These are phyloP conservation scores for Proteles cristata DNA, from an alignment of 2,113 vertebrate genomes.

Conservation along the genomic window DNA sequence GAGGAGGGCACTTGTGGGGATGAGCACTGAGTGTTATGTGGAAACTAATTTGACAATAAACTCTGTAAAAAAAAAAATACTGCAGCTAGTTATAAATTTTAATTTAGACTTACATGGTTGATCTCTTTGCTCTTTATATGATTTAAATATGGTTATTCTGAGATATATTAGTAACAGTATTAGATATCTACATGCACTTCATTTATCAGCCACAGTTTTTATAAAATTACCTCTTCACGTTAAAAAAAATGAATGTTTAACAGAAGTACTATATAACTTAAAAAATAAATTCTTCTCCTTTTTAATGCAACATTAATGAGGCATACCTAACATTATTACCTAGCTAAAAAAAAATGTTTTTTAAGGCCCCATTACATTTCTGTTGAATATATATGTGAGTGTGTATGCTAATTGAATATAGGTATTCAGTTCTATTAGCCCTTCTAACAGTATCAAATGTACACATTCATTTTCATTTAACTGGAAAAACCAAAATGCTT, in stretches of 20 bases:
- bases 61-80: no score
- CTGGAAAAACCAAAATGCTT: neutral
- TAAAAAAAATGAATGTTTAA: conserved; percentile 31
- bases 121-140: neutral
- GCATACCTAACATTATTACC: neutral
- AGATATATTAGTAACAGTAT: neutral
- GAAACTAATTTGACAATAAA: no score
- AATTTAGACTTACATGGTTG: neutral
- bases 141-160: conserved; percentile 1
- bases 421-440: neutral
- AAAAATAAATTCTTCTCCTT: neutral
- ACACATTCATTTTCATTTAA: neutral
- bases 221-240: neutral
- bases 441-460: neutral
- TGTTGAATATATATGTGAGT: neutral
- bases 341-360: conserved; percentile 1
- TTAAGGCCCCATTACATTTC: neutral
- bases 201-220: conserved; percentile 5
- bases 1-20: no score
- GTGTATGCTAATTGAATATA: neutral
- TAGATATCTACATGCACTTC: neutral
- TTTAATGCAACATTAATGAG: neutral
- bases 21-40: no score
- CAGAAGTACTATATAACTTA: neutral
- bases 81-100: neutral